Evolutionary conservation across 2,797 vertebrate genomes (phyloP).

Genomic region (Iguana delicatissima): DNA sequence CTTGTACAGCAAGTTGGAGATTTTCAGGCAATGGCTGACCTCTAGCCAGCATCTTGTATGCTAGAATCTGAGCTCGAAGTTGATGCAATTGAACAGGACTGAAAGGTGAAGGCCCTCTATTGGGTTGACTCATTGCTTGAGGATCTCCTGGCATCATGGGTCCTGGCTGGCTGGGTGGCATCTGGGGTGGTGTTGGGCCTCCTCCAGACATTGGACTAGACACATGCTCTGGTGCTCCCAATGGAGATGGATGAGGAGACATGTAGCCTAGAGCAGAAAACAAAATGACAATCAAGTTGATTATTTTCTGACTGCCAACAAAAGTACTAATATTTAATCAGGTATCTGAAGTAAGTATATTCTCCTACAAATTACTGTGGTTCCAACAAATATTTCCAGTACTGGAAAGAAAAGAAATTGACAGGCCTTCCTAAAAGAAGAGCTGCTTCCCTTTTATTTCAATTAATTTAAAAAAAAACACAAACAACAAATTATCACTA

Average conservation of each 20-base stretch:
- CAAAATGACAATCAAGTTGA: constrained; percentile 44
- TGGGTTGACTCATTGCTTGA: constrained; percentile 90
- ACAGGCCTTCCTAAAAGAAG: not conserved
- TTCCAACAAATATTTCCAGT: not conserved
- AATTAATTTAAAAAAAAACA: not conserved
- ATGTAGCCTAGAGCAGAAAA: constrained; percentile 88
- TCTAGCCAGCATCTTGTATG: constrained; percentile 96
- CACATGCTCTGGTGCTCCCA: constrained; percentile 92
- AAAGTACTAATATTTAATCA: not conserved
- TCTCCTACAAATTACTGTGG: not conserved
- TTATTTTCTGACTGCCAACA: not conserved
- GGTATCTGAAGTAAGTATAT: not conserved
- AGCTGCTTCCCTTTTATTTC: not conserved
- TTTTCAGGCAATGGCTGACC: constrained; percentile 97
- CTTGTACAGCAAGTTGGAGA: constrained; percentile 96
- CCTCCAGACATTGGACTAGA: constrained; percentile 95
- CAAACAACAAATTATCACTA: not conserved
- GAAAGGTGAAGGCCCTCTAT: constrained; percentile 92
- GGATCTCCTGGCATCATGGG: constrained; percentile 91
- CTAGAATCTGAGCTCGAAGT: constrained; percentile 96
- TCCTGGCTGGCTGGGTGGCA: constrained; percentile 88
- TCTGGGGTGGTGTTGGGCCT: constrained; percentile 94
- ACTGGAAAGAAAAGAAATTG: not conserved
- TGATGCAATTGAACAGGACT: constrained; percentile 96
- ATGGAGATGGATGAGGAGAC: constrained; percentile 95